Evolutionary conservation across 2,113 vertebrate genomes (phyloP), one percentile per base, ranked within the genome.

Genomic region (Spea bombifrons): DNA sequence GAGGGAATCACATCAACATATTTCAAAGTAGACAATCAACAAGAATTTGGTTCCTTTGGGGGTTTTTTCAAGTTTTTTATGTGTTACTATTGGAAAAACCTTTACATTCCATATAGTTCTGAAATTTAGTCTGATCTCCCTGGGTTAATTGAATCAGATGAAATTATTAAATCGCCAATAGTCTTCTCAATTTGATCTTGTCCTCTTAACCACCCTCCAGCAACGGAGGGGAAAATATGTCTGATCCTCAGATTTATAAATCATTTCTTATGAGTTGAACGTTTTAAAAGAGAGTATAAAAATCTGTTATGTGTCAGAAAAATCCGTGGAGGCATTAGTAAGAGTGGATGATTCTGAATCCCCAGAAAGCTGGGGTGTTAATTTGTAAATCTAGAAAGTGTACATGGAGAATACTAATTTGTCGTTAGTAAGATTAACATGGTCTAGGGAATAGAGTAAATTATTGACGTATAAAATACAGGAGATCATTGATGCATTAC

Each of bases 401-500:
- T 89, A 91, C 12, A 85, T 87, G 83, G 85, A 90, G 91, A 92
- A 92, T 89, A 89, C 87, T 93, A 92, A 93, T 91, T 93, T 92
- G 90, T 92, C 90, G 93, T 92, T 92, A 93, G 89, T 83, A 90
- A 91, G 91, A 94, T 92, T 93, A 91, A 89, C 83, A 81, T 88
- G 90, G 93, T 90, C 89, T 88, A 86, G 90, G 89, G 89, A 92
- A 89, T 90, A 90, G 88, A 90, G 88, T 86, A 90, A 88, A 90
- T 92, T 90, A 92, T 92, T 92, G 90, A 92, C 86, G 91, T 91
- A 86, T 89, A 91, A 90, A 91, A 91, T 89, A 82, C 69, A 83
- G 83, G 86, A 88, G 88, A 89, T 91, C 87, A 83, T 84, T 89
- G 90, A 90, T 86, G 84, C 85, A 83, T 81, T 81, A 85, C 75